Evolutionary conservation across 2,113 vertebrate species (phyloP), one percentile per base, ranked within the genome.

Genomic region (Sceloporus tristichus): DNA sequence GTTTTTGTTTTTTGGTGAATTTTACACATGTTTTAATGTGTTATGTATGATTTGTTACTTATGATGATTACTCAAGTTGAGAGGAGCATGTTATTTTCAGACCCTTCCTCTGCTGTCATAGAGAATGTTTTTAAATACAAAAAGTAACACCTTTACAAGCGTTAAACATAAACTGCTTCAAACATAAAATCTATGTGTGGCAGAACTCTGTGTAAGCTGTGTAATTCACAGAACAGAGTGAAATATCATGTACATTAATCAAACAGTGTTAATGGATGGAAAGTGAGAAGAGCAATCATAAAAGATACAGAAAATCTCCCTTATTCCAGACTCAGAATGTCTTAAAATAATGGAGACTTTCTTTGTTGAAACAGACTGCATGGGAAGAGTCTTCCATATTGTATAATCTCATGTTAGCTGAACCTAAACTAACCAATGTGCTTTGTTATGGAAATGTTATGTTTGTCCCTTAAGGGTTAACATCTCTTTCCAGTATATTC

Each of bases 401-500:
- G 73, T 89, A 18, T 87, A 85, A 88, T 92, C 93, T 90, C 90
- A 90, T 77, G 82, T 91, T 93, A 90, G 87, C 18, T 82, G 88
- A 89, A 84, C 79, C 85, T 89, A 86, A 81, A 29, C 80, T 93
- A 90, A 89, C 89, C 92, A 90, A 90, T 89, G 79, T 82, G 87
- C 79, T 82, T 80, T 93, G 93, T 91, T 91, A 89, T 16, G 40
- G 87, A 90, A 95, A 93, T 90, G 92, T 94, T 93, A 85, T 88
- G 91, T 92, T n/a, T 85, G 16, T 91, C 92, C 88, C 90, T 34
- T 92, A 92, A 34, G 87, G 88, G 42, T 86, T 88, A 85, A 85
- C 53, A 90, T 76, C n/a, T 90, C 84, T 89, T 94, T 94, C 86
- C 87, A 90, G 80, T 93, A 85, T 84, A 92, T 82, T 90, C 84